Base-by-base conservation (phyloP, 1,140 invertebrate species). In the Stegodyphus mimosarum region DNA sequence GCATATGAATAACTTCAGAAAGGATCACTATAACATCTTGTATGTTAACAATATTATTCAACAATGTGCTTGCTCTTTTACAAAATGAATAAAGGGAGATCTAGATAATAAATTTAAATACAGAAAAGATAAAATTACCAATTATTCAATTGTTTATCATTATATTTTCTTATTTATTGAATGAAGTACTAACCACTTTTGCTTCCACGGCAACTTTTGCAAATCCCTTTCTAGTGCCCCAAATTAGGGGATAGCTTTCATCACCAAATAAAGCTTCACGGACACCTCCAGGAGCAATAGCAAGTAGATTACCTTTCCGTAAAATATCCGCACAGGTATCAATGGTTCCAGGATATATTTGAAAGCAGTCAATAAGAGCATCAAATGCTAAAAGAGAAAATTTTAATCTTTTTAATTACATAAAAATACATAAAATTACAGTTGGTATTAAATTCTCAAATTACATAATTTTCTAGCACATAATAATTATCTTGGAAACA, bases 281-380 rank as follows among this genome's bases (percentile, higher is more conserved):
- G 1, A 99, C 97, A 53, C 98, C 98, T 70, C 98, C 98, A n/a
- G 98, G 98, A 1, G 97, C 95, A 87, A 99, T 99, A 1, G 95
- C 96, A 50, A 99, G 91, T 33, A 98, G 90, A 90, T 99, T 95
- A 49, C 96, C 97, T 51, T 95, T 93, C 87, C 94, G 94, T 15
- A 99, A 91, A 76, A 96, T 94, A 70, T 93, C 91, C 0, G 96
- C 93, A 90, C 98, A 99, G 6, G 94, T 94, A 88, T 97, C 95
- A 17, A 99, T 93, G 2, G 98, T 98, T 7, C 98, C 98, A 60
- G 98, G 96, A 86, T 96, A 96, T 33, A 99, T 95, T 90, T 96
- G 94, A 87, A 99, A 93, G 7, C 94, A 95, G 89, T 98, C 76
- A n/a, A 88, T 71, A 13, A 88, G 11, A 51, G 67, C 67, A 69